A percentile compares a stretch with the other conserved stretches of the same genome.
Conservation (phyloP, 2,888 invertebrate species). For the Athalia rosae region DNA sequence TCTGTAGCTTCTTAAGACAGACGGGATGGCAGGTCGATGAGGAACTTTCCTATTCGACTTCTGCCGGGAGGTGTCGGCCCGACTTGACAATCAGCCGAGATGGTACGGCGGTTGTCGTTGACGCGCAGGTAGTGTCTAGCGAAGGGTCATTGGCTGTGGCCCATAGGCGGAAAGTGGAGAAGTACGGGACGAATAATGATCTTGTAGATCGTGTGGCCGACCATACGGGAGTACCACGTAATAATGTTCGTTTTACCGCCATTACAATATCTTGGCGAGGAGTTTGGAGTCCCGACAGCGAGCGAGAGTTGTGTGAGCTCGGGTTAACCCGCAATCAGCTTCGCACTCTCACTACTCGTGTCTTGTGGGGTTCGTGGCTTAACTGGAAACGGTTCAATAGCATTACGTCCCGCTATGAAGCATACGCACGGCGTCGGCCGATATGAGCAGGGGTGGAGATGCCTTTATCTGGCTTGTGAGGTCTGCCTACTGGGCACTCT, state of each 20-base stretch:
- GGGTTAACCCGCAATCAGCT: conserved; percentile 50
- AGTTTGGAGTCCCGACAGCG: conserved; percentile 3
- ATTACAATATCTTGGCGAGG: conserved; percentile 39
- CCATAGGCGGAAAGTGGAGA: conserved; percentile 56
- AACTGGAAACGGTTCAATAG: background rate
- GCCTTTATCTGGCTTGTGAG: background rate
- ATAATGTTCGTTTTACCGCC: conserved; percentile 12
- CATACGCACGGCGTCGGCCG: too few species aligned
- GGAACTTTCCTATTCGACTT: conserved; percentile 58
- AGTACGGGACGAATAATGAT: conserved; percentile 53
- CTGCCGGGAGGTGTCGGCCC: conserved; percentile 60
- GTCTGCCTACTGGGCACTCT: background rate
- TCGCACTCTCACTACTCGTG: conserved; percentile 45
- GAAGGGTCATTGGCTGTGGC: conserved; percentile 54
- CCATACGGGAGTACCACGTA: background rate
- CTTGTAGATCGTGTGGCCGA: conserved; percentile 1
- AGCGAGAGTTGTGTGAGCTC: background rate
- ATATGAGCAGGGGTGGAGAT: background rate
- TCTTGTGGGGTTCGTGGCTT: background rate
- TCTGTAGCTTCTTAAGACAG: conserved; percentile 50
- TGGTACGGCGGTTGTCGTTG: conserved; percentile 57
- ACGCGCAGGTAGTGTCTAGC: conserved; percentile 66
- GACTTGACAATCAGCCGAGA: conserved; percentile 60
- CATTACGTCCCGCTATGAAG: background rate
- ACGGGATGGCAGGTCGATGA: conserved; percentile 56